phyloP scores from a whole-genome alignment of 2,113 vertebrate genomes.

The Tenebrosternarchus preto region DNA sequence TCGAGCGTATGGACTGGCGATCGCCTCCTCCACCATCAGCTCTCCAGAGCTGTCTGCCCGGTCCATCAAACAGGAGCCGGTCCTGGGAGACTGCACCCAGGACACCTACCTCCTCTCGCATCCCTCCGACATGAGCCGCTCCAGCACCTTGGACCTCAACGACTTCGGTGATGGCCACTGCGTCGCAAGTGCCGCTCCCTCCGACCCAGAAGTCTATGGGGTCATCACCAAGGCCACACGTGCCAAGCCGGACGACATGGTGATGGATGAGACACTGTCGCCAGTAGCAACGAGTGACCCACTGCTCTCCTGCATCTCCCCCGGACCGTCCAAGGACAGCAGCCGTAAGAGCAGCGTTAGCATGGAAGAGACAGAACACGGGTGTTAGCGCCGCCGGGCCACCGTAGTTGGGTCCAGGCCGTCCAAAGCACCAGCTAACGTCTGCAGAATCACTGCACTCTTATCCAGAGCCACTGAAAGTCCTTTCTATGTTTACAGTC shows the following conservation, averaged over 20 bases:
- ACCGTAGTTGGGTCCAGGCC: conserved; percentile 54
- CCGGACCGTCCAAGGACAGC: conserved; percentile 87
- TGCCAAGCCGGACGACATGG: conserved; percentile 90
- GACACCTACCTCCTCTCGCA: conserved; percentile 77
- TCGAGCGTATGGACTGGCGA: conserved; percentile 88
- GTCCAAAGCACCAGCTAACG: conserved; percentile 11
- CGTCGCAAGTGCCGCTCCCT: conserved; percentile 47
- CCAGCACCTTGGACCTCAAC: conserved; percentile 82
- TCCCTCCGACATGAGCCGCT: conserved; percentile 53
- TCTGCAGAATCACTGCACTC: conserved; percentile 48
- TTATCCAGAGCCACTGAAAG: not conserved
- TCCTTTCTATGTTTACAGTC: conserved; percentile 66
- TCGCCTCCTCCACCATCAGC: conserved; percentile 83
- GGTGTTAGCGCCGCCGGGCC: conserved; percentile 81
- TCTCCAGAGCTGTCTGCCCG: conserved; percentile 80
- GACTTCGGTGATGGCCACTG: conserved; percentile 78
- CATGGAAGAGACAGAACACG: conserved; percentile 90
- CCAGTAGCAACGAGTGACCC: conserved; percentile 85
- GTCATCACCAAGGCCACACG: conserved; percentile 76
- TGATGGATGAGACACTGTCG: conserved; percentile 92
- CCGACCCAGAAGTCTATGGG: conserved; percentile 73
- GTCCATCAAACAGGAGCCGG: conserved; percentile 86
- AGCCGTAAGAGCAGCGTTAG: conserved; percentile 91
- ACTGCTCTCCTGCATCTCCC: conserved; percentile 87
- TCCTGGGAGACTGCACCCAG: conserved; percentile 86